phyloP scores from a whole-genome alignment of 2,113 vertebrate species.

The Xenopus borealis region DNA sequence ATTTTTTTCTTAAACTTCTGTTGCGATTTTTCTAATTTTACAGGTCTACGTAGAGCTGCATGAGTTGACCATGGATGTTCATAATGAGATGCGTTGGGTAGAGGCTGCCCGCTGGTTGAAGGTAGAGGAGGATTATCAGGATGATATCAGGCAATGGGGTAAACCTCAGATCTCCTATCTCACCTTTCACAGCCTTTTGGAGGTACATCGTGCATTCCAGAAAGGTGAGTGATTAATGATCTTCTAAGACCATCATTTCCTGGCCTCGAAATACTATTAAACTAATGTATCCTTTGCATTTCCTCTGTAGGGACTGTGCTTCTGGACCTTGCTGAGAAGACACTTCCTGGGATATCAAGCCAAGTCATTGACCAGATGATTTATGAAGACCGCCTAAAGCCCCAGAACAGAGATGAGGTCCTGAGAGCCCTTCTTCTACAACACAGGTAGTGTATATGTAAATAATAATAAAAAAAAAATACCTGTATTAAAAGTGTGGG shows the following conservation, averaged over 20 bases:
- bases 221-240: constrained; percentile 66
- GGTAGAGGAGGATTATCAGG: constrained; percentile 79
- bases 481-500: too few relatives aligned
- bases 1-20: too few relatives aligned
- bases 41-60: constrained; percentile 90
- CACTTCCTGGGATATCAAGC: constrained; percentile 66
- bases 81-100: constrained; percentile 75
- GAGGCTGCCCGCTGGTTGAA: constrained; percentile 82
- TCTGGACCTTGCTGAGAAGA: constrained; percentile 69
- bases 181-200: constrained; percentile 85
- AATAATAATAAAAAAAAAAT: too few relatives aligned
- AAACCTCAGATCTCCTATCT: constrained; percentile 83
- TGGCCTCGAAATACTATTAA: background rate
- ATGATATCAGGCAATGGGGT: constrained; percentile 66
- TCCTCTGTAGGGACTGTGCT: constrained; percentile 70
- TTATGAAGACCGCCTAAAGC: constrained; percentile 69
- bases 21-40: too few relatives aligned
- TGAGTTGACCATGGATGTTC: constrained; percentile 80
- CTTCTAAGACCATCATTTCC: background rate
- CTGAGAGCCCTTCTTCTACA: constrained; percentile 76
- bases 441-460: constrained; percentile 70
- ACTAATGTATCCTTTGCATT: background rate
- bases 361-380: constrained; percentile 73
- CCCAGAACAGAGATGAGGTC: constrained; percentile 62
- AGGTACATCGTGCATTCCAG: constrained; percentile 69